Base-by-base conservation (phyloP, 2,888 invertebrate genomes). In the Melanotus villosus region DNA sequence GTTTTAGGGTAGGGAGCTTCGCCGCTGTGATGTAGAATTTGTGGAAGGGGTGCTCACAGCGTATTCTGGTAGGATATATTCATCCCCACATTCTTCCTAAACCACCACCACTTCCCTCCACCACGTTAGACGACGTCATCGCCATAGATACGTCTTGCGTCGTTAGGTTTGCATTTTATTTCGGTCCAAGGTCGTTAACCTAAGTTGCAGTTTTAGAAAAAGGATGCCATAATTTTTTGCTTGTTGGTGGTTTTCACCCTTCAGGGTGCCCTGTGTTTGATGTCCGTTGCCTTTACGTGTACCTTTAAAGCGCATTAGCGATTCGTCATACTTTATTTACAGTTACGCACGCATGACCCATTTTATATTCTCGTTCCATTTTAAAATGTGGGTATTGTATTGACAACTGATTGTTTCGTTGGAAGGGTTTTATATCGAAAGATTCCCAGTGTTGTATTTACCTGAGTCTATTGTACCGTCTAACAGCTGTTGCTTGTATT, bases 1-100 rank as follows among this genome's bases (percentile, higher is more conserved):
- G 80, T 82, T 82, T 84, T 83, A 82, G 84, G 84, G 84, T 83
- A 84, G 85, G 85, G 84, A 84, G 84, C 84, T 84, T 84, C 84
- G 84, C 81, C 84, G 84, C 84, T 77, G 82, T 84, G 83, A 83
- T 81, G 83, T 83, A 82, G 84, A 83, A 82, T 84, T 83, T 82
- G 84, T 84, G 84, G 84, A 84, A 84, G 85, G 85, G 85, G 84
- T 84, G 84, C 82, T 83, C 83, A 80, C 80, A 80, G 82, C 78
- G 83, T 84, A 82, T 81, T 84, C 84, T 84, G 84, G 84, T 84
- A 83, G 84, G 84, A 84, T 82, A 82, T 81, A 83, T 84, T 85
- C 85, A 85, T 85, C 85, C 85, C 85, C 85, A 85, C 85, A 83
- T 84, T 83, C 83, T 82, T 82, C 82, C 82, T 78, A 82, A 83